Evolutionary conservation across 2,888 invertebrate genomes (phyloP), one percentile per base, ranked within the genome.

Genomic region (Melinaea menophilus): DNA sequence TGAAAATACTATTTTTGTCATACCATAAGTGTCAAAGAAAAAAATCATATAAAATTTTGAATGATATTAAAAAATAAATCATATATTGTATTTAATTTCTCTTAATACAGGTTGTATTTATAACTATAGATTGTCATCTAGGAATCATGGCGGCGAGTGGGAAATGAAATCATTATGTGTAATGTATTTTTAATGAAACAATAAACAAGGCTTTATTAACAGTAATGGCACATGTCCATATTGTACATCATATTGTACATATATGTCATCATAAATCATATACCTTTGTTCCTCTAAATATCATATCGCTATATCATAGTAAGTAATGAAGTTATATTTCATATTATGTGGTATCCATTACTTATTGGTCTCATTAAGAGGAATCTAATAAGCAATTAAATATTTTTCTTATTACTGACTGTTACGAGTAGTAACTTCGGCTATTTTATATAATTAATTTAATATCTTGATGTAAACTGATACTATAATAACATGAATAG

Each of bases 181-280:
- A 51, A 66, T 66, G 37, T 63, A 68, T 60, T 65, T 63, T 68
- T 59, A 67, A 65, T 65, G 57, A 55, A 61, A 65, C 63, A 58
- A 68, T 68, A 66, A 68, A 64, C 56, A 62, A 56, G 61, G 55
- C 65, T 69, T 64, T 62, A 67, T 66, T 70, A 58, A 66, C 64
- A 64, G 66, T 64, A 62, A 70, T 67, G 64, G 65, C 63, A 66
- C 69, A 69, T 69, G 66, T 61, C 67, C 69, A 71, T 71, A 70
- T 46, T 59, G 11, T 55, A 51, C 63, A 55, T 62, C 68, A 65
- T 61, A 63, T 34, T 56, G 31, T 55, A 56, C 60, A 61, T 31
- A 31, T 34, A 35, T 59, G 57, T 13, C 35, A 56, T 62, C 56
- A 61, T 68, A 63, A 68, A 68, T 68, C 65, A 68, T 68, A 66